Base-by-base conservation (phyloP, 2,797 vertebrate species). In the Cercopithecus hamlyni region DNA sequence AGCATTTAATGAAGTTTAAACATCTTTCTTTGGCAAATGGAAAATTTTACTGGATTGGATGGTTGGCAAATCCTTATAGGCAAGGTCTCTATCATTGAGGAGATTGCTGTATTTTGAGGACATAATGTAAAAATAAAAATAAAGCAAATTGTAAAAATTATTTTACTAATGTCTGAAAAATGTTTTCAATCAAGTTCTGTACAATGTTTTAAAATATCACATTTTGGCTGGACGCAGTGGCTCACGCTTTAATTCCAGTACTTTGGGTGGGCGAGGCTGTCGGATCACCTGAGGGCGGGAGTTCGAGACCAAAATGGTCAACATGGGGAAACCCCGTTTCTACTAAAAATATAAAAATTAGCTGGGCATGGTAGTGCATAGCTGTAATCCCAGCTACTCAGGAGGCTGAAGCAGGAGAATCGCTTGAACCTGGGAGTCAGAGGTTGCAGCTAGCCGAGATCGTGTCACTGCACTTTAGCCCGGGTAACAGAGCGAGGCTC, bases 1-100 rank as follows among this genome's bases (percentile, higher is more conserved):
- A 96, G 84, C 10, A 75, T 88, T 95, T 88, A 86, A 90, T 70
- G 95, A 96, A 93, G 33, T 19, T 95, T 96, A 90, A 93, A 50
- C 3, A 81, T 9, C n/a, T 83, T 96, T 84, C 45, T 97, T 88
- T 89, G 55, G 57, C 58, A 95, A 95, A 96, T 95, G 83, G 33
- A 22, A 94, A 96, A 96, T 93, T 86, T 82, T 19, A 76, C n/a
- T 88, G 13, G 52, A 73, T 72, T 81, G 20, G 4, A 39, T 79
- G 24, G n/a, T 67, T 76, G 22, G 14, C 55, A 10, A 73, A 72
- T 82, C 26, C 1, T 7, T 92, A 81, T 36, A 90, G 24, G 14
- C 5, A 81, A 5, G 52, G 87, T 61, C 5, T 82, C 43, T 84
- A 58, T 77, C 14, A 90, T 79, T 26, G 27, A 52, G 13, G 15